These are phyloP conservation scores for Margarornis squamiger DNA, from an alignment of 2,797 vertebrate species.

Conservation along the genomic window DNA sequence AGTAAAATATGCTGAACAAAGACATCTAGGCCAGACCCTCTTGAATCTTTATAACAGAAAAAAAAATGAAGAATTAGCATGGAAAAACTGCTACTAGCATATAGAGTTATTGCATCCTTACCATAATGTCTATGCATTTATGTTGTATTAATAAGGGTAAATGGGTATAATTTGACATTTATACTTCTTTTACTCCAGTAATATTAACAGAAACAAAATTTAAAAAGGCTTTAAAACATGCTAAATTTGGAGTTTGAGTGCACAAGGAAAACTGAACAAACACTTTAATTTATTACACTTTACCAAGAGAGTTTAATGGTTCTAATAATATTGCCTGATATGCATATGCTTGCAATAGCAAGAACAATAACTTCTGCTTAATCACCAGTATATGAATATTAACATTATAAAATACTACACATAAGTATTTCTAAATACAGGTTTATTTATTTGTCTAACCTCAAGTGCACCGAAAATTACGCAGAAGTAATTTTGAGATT, in stretches of 20 bases:
- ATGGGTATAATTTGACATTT: neutral
- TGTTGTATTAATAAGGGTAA: neutral
- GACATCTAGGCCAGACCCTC: fast-evolving
- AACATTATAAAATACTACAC: neutral
- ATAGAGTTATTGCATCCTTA: neutral
- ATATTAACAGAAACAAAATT: neutral
- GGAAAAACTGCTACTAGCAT: neutral
- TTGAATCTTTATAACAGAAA: neutral
- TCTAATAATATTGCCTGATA: constrained; percentile 1
- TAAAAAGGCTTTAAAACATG: neutral
- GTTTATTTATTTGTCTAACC: neutral
- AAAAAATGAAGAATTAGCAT: neutral
- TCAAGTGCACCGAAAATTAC: neutral
- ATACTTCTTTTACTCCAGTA: neutral
- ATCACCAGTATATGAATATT: neutral
- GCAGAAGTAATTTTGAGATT: neutral
- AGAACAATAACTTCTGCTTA: neutral
- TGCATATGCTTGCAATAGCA: neutral
- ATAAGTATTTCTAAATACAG: neutral
- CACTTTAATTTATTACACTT: neutral
- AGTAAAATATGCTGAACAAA: neutral
- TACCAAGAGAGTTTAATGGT: neutral
- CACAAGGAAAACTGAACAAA: neutral
- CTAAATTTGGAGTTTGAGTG: neutral
- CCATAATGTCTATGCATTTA: neutral